These are phyloP conservation scores for Burhinus bistriatus DNA, from an alignment of 2,113 vertebrate species.

Conservation along the genomic window DNA sequence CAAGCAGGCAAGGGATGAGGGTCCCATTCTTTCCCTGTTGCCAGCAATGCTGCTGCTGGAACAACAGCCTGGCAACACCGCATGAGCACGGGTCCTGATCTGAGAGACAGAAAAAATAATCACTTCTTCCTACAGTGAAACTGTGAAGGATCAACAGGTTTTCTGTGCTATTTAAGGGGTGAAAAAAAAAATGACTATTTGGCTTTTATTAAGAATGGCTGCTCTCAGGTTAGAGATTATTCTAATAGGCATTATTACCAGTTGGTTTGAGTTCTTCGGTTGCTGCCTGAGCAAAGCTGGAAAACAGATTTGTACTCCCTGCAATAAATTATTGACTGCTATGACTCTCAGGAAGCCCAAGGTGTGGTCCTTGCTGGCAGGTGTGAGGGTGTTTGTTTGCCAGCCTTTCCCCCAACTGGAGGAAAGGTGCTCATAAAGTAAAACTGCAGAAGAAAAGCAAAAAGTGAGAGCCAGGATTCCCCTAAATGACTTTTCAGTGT, in stretches of 20 bases:
- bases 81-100: rapidly evolving
- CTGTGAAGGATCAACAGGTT: neutral
- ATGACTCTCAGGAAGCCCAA: slow-evolving; percentile 41
- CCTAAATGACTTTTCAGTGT: neutral
- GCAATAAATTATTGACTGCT: slow-evolving; percentile 47
- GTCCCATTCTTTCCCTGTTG: neutral
- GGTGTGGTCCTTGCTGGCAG: slow-evolving; percentile 58
- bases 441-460: slow-evolving; percentile 1
- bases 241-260: neutral
- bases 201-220: neutral
- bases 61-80: neutral
- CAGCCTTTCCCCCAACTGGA: slow-evolving; percentile 54
- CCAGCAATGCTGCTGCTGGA: neutral
- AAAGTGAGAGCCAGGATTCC: neutral
- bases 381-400: slow-evolving; percentile 50
- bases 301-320: neutral
- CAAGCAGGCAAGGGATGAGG: neutral
- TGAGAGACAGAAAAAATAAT: neutral
- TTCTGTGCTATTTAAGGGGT: neutral
- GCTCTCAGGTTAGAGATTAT: neutral
- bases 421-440: slow-evolving; percentile 44
- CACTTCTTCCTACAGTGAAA: neutral
- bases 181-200: neutral
- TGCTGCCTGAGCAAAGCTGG: neutral
- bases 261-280: neutral